These are phyloP conservation scores for Hylaeus anthracinus DNA, from an alignment of 1,140 invertebrate genomes.

Conservation along the genomic window DNA sequence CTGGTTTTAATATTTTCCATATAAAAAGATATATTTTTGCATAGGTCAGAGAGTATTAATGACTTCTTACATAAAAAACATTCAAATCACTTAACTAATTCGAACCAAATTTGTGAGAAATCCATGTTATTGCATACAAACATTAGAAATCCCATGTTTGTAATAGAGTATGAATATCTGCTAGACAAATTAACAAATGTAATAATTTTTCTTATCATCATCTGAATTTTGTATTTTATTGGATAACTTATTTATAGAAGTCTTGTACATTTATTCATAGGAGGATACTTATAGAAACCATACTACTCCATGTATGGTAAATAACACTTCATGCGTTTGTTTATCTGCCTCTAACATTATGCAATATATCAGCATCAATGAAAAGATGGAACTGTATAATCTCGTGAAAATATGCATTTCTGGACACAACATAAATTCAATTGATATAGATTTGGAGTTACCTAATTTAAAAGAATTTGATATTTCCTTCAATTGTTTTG, in stretches of 20 bases:
- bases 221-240: background rate
- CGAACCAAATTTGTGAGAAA: slow-evolving; percentile 20
- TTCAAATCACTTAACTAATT: background rate
- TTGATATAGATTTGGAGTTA: slow-evolving; percentile 34
- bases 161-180: slow-evolving; percentile 57
- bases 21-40: slow-evolving; percentile 2
- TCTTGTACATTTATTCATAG: slow-evolving; percentile 18
- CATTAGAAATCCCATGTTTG: slow-evolving; percentile 43
- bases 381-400: slow-evolving; percentile 10
- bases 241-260: background rate
- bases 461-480: slow-evolving; percentile 50
- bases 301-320: background rate
- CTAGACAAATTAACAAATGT: slow-evolving; percentile 28
- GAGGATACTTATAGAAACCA: background rate
- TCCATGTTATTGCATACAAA: slow-evolving; percentile 4
- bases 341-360: slow-evolving; percentile 19
- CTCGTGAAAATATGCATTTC: slow-evolving; percentile 42
- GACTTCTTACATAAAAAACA: slow-evolving; percentile 21
- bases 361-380: background rate
- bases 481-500: slow-evolving; percentile 48
- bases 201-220: background rate
- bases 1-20: background rate
- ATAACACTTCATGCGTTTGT: background rate
- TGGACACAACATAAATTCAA: slow-evolving; percentile 37
- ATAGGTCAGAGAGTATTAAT: slow-evolving; percentile 22